A percentile compares a stretch with the other conserved stretches of the same genome.
These are phyloP conservation scores for Drosophila setosimentum DNA, from an alignment of 2,888 invertebrate species.

Conservation along the genomic window DNA sequence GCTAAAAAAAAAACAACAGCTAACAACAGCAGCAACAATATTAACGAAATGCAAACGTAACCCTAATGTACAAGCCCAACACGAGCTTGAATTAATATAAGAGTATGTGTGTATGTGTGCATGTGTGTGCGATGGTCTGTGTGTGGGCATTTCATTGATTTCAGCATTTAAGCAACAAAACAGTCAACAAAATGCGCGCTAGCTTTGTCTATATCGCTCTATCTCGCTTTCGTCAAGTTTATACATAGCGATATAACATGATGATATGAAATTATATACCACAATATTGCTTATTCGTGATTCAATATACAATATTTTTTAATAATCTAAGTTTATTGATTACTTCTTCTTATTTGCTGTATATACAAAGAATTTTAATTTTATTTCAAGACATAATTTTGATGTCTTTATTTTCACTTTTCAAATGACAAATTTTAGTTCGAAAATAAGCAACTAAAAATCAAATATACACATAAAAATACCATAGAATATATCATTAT, in stretches of 20 bases:
- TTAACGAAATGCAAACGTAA: conserved; percentile 51
- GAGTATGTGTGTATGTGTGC: conserved; percentile 12
- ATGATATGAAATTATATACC: conserved; percentile 19
- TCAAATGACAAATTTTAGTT: not conserved
- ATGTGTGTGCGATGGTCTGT: conserved; percentile 19
- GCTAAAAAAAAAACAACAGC: conserved; percentile 26
- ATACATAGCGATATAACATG: conserved; percentile 27
- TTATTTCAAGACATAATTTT: not conserved
- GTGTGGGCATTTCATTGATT: conserved; percentile 75
- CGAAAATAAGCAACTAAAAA: not conserved
- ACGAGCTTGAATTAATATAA: conserved; percentile 55
- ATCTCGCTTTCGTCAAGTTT: conserved; percentile 22
- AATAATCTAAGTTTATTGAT: not conserved
- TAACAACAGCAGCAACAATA: conserved; percentile 33
- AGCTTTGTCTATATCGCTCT: conserved; percentile 17
- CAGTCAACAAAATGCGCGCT: conserved; percentile 38
- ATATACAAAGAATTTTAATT: not conserved
- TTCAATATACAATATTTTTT: not conserved
- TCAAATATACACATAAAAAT: not conserved
- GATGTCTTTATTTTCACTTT: not conserved
- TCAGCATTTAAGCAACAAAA: conserved; percentile 53
- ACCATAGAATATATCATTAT: conserved; percentile 8
- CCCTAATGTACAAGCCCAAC: conserved; percentile 72
- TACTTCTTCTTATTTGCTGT: not conserved
- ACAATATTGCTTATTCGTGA: not conserved